Percentiles rank a stretch among this genome's conserved stretches.
These are phyloP conservation scores for Suricata suricatta DNA, from an alignment of 2,113 vertebrate genomes.

Conservation along the genomic window DNA sequence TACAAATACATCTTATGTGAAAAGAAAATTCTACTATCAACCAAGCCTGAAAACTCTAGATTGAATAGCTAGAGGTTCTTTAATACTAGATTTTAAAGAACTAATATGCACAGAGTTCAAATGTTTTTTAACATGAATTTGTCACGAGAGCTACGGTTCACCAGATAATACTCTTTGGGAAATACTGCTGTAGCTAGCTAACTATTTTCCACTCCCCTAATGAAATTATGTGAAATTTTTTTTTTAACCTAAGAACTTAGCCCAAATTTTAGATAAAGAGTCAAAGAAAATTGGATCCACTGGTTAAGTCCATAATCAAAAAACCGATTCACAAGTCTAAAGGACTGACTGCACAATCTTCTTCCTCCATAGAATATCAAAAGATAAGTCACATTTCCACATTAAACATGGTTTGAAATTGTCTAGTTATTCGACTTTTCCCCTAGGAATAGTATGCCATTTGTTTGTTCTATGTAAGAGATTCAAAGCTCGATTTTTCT, in stretches of 20 bases:
- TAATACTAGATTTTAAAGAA: background rate
- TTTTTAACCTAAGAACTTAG: slow-evolving; percentile 22
- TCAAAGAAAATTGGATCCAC: background rate
- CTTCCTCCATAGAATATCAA: background rate
- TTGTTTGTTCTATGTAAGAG: background rate
- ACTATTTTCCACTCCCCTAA: slow-evolving; percentile 23
- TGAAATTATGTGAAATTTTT: slow-evolving; percentile 28
- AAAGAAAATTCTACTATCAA: background rate
- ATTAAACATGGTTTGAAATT: background rate
- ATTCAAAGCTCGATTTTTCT: background rate
- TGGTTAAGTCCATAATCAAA: background rate
- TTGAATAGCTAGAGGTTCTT: background rate
- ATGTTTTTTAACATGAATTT: background rate
- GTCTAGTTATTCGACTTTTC: background rate
- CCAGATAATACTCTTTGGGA: background rate
- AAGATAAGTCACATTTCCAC: background rate
- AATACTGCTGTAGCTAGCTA: background rate
- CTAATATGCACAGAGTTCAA: background rate
- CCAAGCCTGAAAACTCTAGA: background rate
- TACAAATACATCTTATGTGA: background rate
- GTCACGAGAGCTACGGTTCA: background rate
- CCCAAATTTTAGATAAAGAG: background rate
- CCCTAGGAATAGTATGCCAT: background rate
- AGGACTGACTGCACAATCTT: background rate
- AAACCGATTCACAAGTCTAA: background rate